Percentiles rank a stretch among this genome's conserved stretches.
Conservation (phyloP, 1,140 invertebrate genomes). For the Drosophila ananassae region DNA sequence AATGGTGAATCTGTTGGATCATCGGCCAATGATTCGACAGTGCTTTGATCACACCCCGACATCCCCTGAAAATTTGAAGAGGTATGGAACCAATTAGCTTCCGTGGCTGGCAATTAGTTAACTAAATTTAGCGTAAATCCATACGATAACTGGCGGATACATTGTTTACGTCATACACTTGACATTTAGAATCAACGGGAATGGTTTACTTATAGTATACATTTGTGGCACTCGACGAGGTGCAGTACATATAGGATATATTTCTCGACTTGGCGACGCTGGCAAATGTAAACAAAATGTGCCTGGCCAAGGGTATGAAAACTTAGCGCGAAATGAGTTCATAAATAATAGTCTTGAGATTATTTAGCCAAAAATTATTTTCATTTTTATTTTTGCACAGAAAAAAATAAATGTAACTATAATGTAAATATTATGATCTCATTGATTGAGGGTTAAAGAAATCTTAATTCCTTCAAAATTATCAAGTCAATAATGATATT, state of each 20-base stretch:
- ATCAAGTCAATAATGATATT: no score
- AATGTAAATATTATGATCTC: not conserved
- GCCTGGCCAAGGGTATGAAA: constrained; percentile 39
- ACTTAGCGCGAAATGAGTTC: constrained; percentile 43
- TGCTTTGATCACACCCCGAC: constrained; percentile 84
- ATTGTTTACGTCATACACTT: constrained; percentile 64
- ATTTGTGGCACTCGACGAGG: constrained; percentile 12
- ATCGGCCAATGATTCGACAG: constrained; percentile 84
- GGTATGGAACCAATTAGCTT: constrained; percentile 8
- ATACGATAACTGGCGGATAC: constrained; percentile 46
- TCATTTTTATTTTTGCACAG: constrained; percentile 14
- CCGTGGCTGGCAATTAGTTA: constrained; percentile 19
- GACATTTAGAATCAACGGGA: constrained; percentile 61
- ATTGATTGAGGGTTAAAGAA: no score
- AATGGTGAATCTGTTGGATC: constrained; percentile 84
- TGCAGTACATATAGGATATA: constrained; percentile 17
- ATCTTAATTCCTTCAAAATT: no score
- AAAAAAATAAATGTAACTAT: not conserved
- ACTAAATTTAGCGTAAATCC: constrained; percentile 34
- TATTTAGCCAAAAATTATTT: constrained; percentile 34
- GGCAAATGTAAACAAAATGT: constrained; percentile 64
- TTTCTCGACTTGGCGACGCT: constrained; percentile 37
- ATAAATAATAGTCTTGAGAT: constrained; percentile 43
- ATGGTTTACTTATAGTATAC: constrained; percentile 5
- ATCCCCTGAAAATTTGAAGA: constrained; percentile 68